Evolutionary conservation across 2,888 invertebrate species (phyloP).

Genomic region (Molorchus minor): DNA sequence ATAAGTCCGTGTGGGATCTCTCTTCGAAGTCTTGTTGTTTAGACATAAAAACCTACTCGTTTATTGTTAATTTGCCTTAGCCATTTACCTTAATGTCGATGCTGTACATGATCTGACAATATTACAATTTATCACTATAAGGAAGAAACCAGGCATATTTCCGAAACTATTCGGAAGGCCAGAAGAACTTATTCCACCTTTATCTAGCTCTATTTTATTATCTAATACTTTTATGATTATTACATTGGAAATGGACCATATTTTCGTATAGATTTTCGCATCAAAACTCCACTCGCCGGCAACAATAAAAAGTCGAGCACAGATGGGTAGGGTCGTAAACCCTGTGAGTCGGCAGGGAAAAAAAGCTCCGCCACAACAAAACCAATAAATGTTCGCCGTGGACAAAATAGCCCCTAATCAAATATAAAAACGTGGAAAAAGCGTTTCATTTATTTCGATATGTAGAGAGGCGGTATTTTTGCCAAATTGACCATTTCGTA

Average conservation of each 20-base stretch:
- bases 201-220: too few species aligned
- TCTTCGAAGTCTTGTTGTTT: too few species aligned
- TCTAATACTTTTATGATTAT: background rate
- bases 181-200: too few species aligned
- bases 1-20: too few species aligned
- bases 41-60: too few species aligned
- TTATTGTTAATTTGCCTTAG: too few species aligned
- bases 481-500: constrained; percentile 16
- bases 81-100: too few species aligned
- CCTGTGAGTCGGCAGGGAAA: constrained; percentile 4
- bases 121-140: too few species aligned
- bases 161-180: too few species aligned
- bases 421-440: constrained; percentile 25
- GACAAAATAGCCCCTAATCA: constrained; percentile 25
- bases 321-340: constrained; percentile 23
- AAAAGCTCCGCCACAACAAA: constrained; percentile 22
- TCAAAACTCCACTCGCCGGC: background rate
- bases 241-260: background rate
- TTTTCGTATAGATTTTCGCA: constrained; percentile 17
- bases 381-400: constrained; percentile 23
- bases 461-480: constrained; percentile 13
- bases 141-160: too few species aligned
- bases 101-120: too few species aligned
- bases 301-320: constrained; percentile 22
- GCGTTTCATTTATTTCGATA: constrained; percentile 25